A percentile compares a stretch with the other conserved stretches of the same genome.
Evolutionary conservation across 2,797 vertebrate species (phyloP).

Genomic region (Galago senegalensis): DNA sequence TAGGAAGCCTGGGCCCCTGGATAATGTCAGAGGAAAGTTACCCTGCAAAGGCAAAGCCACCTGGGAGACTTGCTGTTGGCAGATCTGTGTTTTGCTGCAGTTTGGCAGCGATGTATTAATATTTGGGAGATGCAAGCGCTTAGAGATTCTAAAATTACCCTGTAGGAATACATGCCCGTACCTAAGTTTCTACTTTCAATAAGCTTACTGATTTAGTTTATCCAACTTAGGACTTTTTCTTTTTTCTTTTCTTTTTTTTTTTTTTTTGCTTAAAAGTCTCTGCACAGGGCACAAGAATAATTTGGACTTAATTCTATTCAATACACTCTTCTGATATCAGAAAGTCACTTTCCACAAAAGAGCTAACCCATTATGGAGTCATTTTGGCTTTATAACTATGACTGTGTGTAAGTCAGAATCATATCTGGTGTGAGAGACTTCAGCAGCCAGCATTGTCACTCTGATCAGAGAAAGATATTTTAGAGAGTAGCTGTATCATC

Average conservation of each 20-base stretch:
- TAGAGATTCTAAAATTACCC: constrained; percentile 63
- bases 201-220: constrained; percentile 14
- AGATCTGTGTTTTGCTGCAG: constrained; percentile 12
- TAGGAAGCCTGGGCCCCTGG: neutral
- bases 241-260: neutral
- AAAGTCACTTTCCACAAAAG: constrained; percentile 51
- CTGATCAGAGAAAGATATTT: constrained; percentile 57
- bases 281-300: constrained; percentile 35
- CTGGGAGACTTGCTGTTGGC: neutral
- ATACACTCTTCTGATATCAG: neutral
- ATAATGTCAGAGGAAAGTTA: constrained; percentile 12
- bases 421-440: constrained; percentile 2
- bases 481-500: neutral
- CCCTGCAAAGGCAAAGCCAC: neutral
- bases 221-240: constrained; percentile 9
- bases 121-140: neutral
- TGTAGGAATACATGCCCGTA: neutral
- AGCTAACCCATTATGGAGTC: neutral
- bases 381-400: constrained; percentile 5
- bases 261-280: neutral
- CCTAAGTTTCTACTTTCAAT: constrained; percentile 56
- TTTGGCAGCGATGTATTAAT: neutral
- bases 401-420: neutral
- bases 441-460: constrained; percentile 48
- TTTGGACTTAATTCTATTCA: neutral